These are phyloP conservation scores for Omphaloscelis lunosa DNA, from an alignment of 2,888 invertebrate species.

Conservation along the genomic window DNA sequence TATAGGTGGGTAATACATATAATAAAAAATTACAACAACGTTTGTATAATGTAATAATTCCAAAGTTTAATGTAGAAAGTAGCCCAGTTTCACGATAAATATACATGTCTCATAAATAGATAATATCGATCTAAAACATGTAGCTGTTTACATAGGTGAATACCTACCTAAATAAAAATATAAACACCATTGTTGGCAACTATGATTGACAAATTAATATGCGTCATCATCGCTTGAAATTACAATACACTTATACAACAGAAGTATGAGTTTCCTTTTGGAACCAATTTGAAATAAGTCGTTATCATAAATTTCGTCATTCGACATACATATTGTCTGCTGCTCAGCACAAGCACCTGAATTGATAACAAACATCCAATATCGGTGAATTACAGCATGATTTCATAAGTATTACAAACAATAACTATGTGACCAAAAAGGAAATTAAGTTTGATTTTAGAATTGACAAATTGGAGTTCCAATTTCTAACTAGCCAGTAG, in stretches of 20 bases:
- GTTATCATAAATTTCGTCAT: slow-evolving; percentile 32
- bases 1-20: slow-evolving; percentile 65
- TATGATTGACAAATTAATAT: slow-evolving; percentile 14
- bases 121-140: slow-evolving; percentile 16
- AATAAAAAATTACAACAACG: slow-evolving; percentile 4
- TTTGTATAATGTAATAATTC: slow-evolving; percentile 9
- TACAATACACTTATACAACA: neutral
- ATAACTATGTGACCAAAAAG: neutral
- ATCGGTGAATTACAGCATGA: slow-evolving; percentile 16
- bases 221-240: slow-evolving; percentile 12
- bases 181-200: slow-evolving; percentile 37
- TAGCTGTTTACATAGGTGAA: slow-evolving; percentile 5
- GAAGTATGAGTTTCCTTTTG: neutral
- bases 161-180: slow-evolving; percentile 12
- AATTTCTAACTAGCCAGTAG: slow-evolving; percentile 29
- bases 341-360: neutral
- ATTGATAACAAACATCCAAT: neutral
- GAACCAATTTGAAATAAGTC: neutral
- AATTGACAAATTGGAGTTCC: slow-evolving; percentile 18
- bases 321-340: slow-evolving; percentile 31
- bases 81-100: neutral
- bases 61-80: slow-evolving; percentile 8
- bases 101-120: slow-evolving; percentile 8
- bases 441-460: slow-evolving; percentile 18
- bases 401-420: slow-evolving; percentile 16